Evolutionary conservation across 2,888 invertebrate genomes (phyloP), one percentile per base, ranked within the genome.

Genomic region (Trichopoda pennipes): DNA sequence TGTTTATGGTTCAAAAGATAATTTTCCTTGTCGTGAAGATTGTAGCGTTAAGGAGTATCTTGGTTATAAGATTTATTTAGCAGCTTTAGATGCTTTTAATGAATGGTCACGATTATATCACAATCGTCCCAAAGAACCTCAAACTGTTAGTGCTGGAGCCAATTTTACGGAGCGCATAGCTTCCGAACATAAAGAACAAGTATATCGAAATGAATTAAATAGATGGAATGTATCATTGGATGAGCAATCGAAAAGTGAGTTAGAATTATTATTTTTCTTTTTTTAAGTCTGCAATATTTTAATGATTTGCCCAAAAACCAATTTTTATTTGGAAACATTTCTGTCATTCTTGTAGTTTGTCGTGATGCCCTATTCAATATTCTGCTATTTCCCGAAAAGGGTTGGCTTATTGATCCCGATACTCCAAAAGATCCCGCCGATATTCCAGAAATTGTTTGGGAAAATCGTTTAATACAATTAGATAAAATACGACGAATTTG

Each of bases 81-180:
- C 96, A 87, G 97, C 96, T 4, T 93, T 97, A 81, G 97, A 98
- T 90, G 94, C 95, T 9, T 98, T 97, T 91, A 94, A 95, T 84
- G 95, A 96, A 86, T 98, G 98, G 98, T 96, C 96, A 85, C 94
- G 95, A 84, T 94, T 96, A 87, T 96, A 93, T 85, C 94, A 96
- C 88, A 95, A 96, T 87, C 94, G 94, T 0, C 98, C 98, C 0
- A 92, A 93, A 72, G 93, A 94, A 82, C 94, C 96, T 0, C 93
- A 94, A 51, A 91, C 92, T 16, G 89, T 94, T 38, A 90, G 92
- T 0, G 88, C 92, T 17, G 93, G 93, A 86, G 94, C 94, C 8
- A 94, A 95, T 61, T 98, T 98, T 88, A 94, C 97, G 0, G 97
- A 98, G 88, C 95, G 96, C 90, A 95, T 98, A 28, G 96, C 96